A percentile compares a stretch with the other conserved stretches of the same genome.
Conservation (phyloP, 2,888 invertebrate species). For the Acutogordius australiensis region DNA sequence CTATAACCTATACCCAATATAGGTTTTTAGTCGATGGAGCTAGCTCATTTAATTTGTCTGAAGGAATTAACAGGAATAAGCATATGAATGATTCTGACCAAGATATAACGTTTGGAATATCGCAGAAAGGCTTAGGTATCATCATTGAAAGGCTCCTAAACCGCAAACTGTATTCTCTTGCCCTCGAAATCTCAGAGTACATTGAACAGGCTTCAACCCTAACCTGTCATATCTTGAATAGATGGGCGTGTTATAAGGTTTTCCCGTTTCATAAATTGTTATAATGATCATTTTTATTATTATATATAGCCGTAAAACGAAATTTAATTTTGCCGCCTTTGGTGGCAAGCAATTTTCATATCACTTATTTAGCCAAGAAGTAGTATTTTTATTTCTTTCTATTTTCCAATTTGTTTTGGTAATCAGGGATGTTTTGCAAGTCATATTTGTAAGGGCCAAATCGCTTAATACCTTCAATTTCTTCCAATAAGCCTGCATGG, state of each 20-base stretch:
- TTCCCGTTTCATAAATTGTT: neutral
- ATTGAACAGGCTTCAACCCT: neutral
- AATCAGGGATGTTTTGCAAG: too few relatives aligned
- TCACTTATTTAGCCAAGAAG: too few relatives aligned
- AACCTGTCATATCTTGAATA: neutral
- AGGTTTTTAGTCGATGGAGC: neutral
- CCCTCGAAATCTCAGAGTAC: neutral
- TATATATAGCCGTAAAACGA: too few relatives aligned
- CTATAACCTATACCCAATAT: neutral
- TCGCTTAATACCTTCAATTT: too few relatives aligned
- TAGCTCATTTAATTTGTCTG: neutral
- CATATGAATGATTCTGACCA: too few relatives aligned
- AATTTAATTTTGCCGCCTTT: too few relatives aligned
- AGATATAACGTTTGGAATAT: too few relatives aligned
- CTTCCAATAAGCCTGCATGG: too few relatives aligned
- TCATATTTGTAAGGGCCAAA: too few relatives aligned
- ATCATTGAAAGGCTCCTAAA: neutral
- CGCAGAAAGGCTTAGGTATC: neutral
- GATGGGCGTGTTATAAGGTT: constrained; percentile 8
- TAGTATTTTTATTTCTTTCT: too few relatives aligned
- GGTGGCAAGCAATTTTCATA: too few relatives aligned
- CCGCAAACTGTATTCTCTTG: neutral
- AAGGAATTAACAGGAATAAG: neutral
- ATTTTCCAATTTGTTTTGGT: too few relatives aligned
- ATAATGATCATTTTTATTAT: neutral